phyloP scores from a whole-genome alignment of 2,888 invertebrate species.

The Tubulanus polymorphus region DNA sequence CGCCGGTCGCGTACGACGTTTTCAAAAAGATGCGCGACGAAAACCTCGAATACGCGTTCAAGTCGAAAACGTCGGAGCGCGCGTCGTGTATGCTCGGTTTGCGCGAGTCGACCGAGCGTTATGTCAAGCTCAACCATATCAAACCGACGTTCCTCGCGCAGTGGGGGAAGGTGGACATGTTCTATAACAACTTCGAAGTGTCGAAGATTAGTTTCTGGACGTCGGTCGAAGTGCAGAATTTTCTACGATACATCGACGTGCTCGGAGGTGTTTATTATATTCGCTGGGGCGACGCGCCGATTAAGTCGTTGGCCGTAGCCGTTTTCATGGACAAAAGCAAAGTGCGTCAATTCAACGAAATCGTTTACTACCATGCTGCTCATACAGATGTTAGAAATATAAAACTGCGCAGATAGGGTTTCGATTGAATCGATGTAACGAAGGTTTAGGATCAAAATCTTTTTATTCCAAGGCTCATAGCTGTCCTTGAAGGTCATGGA shows the following conservation, averaged over 20 bases:
- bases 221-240: constrained; percentile 14
- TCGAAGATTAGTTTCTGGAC: constrained; percentile 17
- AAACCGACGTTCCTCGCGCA: constrained; percentile 12
- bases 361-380: constrained; percentile 18
- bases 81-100: constrained; percentile 13
- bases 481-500: too few species aligned
- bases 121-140: constrained; percentile 9
- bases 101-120: constrained; percentile 18
- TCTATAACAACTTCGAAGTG: constrained; percentile 26
- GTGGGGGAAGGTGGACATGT: constrained; percentile 17
- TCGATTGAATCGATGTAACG: too few species aligned
- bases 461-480: too few species aligned
- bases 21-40: constrained; percentile 18
- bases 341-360: constrained; percentile 16
- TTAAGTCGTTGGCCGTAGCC: constrained; percentile 21
- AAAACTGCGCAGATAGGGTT: too few species aligned
- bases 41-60: constrained; percentile 19
- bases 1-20: constrained; percentile 19
- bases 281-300: constrained; percentile 26
- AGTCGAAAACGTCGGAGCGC: constrained; percentile 13
- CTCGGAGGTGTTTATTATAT: constrained; percentile 24
- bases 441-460: too few species aligned
- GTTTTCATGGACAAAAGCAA: constrained; percentile 17
- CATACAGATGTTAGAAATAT: too few species aligned
- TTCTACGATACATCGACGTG: constrained; percentile 19